Percentiles rank a stretch among this genome's conserved stretches.
Evolutionary conservation across 2,888 invertebrate species (phyloP).

Genomic region (Eupithecia tripunctaria): DNA sequence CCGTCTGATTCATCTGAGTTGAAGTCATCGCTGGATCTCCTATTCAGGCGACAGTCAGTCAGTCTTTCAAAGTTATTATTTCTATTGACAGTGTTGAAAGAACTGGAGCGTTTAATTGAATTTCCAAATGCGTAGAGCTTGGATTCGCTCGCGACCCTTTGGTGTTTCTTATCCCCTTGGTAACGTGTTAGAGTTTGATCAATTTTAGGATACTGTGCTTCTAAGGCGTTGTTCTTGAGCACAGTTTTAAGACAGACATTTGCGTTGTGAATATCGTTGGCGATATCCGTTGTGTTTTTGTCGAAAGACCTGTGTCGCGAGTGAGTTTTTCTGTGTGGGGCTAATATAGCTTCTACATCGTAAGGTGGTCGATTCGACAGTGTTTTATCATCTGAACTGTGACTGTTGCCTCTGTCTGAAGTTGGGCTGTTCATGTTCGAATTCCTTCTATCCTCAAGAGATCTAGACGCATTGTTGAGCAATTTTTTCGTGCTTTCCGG

Average conservation of each 20-base stretch:
- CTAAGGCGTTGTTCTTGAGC: slow-evolving; percentile 75
- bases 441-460: slow-evolving; percentile 69
- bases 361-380: slow-evolving; percentile 71
- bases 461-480: slow-evolving; percentile 70
- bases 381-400: slow-evolving; percentile 80
- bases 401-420: slow-evolving; percentile 67
- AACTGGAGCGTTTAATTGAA: slow-evolving; percentile 87
- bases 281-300: slow-evolving; percentile 67
- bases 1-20: slow-evolving; percentile 77
- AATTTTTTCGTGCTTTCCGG: slow-evolving; percentile 68
- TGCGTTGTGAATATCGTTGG: slow-evolving; percentile 70
- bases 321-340: slow-evolving; percentile 77
- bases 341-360: slow-evolving; percentile 70
- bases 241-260: slow-evolving; percentile 76
- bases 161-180: slow-evolving; percentile 71
- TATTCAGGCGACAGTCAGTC: slow-evolving; percentile 50
- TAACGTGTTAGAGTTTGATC: slow-evolving; percentile 70
- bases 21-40: slow-evolving; percentile 71
- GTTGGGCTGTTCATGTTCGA: slow-evolving; percentile 78
- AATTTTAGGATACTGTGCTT: slow-evolving; percentile 68
- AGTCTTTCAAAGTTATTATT: slow-evolving; percentile 71
- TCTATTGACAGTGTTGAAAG: slow-evolving; percentile 84
- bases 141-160: slow-evolving; percentile 63
- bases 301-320: slow-evolving; percentile 83
- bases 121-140: slow-evolving; percentile 65